Evolutionary conservation across 1,140 invertebrate genomes (phyloP).

Genomic region (Chionoecetes opilio): DNA sequence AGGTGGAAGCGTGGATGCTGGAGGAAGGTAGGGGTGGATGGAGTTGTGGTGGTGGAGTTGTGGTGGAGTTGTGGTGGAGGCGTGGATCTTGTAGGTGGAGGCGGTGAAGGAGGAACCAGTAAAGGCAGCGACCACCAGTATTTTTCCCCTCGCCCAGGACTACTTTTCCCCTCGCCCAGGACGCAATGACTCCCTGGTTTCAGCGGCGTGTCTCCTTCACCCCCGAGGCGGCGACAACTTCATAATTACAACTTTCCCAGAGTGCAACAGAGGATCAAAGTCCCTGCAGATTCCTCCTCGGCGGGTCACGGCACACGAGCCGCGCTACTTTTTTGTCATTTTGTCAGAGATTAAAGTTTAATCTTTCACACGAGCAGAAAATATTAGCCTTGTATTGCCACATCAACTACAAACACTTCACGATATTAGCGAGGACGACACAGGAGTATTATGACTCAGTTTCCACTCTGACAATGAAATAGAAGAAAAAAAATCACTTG

Average conservation of each 20-base stretch:
- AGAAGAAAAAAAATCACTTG: neutral
- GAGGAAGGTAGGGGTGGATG: too few relatives aligned
- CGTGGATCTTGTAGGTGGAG: too few relatives aligned
- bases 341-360: neutral
- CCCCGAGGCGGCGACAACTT: slow-evolving; percentile 30
- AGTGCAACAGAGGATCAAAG: slow-evolving; percentile 45
- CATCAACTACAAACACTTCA: neutral
- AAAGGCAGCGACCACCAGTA: too few relatives aligned
- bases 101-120: too few relatives aligned
- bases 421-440: neutral
- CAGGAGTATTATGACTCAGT: neutral
- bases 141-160: too few relatives aligned
- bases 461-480: neutral
- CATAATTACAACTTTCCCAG: slow-evolving; percentile 44
- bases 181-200: neutral
- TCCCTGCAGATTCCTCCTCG: neutral
- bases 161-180: neutral
- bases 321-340: neutral
- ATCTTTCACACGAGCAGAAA: neutral
- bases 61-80: too few relatives aligned
- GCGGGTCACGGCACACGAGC: neutral
- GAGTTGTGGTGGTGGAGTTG: too few relatives aligned
- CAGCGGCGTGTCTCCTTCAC: slow-evolving; percentile 12
- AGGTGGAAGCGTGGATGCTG: neutral
- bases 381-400: neutral